Base-by-base conservation (phyloP, 2,888 invertebrate species). In the Erebia ligea region DNA sequence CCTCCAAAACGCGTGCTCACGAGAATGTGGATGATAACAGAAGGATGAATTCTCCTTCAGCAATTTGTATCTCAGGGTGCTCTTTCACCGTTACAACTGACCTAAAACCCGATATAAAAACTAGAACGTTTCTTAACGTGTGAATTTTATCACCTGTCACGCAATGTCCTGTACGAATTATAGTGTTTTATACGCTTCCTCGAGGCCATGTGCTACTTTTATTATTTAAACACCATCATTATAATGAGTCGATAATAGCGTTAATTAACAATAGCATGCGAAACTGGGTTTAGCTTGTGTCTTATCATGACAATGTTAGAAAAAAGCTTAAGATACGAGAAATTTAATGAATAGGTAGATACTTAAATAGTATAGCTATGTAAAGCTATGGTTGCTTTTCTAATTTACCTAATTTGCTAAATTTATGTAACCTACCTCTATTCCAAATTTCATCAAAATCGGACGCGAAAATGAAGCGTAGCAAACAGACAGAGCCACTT, bases 131-230 rank as follows among this genome's bases (percentile, higher is more conserved):
- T 48, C 34, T 40, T 48, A 67, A 50, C 50, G 59, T 67, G 67
- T 50, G 50, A 67, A 67, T 52, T 61, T 67, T 52, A 61, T 61
- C 67, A 59, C 67, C 52, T 42, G 61, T 67, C 67, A 67, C 67
- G 67, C 67, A 10, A 59, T 34, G 67, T 67, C 59, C 61, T 67
- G 67, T 42, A 61, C 40, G 61, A 52, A 67, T 61, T 61, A 19
- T 34, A 67, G 40, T 21, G n/a, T 50, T 67, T 50, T 17, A 10
- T 50, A 59, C 40, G 21, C 25, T 52, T 40, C 59, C 67, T 67
- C 59, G 59, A 67, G 67, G 67, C 67, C 40, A 67, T 61, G 67
- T 13, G 50, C 67, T 40, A 67, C 59, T 61, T 67, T 59, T 52
- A 52, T 58, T 58, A 42, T 42, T 61, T 59, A 67, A 59, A 59